Evolutionary conservation across 2,113 vertebrate genomes (phyloP).

Genomic region (Prietella phreatophila): DNA sequence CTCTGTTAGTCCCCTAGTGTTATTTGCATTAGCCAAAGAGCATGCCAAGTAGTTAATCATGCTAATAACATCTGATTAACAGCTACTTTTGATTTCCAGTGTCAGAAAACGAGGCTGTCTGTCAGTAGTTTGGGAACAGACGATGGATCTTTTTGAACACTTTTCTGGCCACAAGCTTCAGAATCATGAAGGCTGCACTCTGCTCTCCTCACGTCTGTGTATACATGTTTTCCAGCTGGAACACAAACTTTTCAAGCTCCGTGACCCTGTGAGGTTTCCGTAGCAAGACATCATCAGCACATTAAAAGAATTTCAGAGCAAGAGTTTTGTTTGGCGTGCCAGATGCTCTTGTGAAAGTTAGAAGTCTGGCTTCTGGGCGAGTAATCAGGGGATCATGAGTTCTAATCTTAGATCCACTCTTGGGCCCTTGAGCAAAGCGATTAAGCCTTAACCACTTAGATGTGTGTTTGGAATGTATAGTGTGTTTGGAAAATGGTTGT

Average conservation of each 20-base stretch:
- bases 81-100: background rate
- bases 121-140: background rate
- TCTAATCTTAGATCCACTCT: background rate
- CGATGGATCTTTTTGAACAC: background rate
- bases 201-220: background rate
- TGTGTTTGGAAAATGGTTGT: background rate
- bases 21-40: conserved; percentile 15
- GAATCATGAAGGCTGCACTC: background rate
- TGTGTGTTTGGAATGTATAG: background rate
- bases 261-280: background rate
- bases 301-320: background rate
- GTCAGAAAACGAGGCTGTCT: background rate
- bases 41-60: conserved; percentile 9
- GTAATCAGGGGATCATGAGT: background rate
- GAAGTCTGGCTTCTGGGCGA: background rate
- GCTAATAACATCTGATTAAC: conserved; percentile 21
- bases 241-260: background rate
- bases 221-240: background rate
- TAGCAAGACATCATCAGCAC: background rate
- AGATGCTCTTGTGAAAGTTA: background rate
- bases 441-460: background rate
- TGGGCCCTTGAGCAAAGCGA: background rate
- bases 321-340: background rate
- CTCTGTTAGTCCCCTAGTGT: background rate
- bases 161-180: conserved; percentile 15